A percentile compares a stretch with the other conserved stretches of the same genome.
Conservation (phyloP, 2,888 invertebrate species). For the Amitus sp. region DNA sequence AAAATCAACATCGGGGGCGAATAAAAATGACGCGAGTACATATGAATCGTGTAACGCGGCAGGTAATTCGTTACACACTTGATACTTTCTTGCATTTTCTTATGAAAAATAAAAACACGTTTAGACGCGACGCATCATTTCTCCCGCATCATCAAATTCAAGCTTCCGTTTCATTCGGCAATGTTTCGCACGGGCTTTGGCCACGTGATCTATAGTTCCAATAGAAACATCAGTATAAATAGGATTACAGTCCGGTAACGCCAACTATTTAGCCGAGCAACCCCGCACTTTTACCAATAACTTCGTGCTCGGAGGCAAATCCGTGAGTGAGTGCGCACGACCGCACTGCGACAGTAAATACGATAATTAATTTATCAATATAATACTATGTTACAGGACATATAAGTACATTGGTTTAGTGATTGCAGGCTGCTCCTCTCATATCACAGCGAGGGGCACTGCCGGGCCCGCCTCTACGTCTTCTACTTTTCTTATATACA, state of each 20-base stretch:
- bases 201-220: conserved; percentile 2
- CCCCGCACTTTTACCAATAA: conserved; percentile 40
- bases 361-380: conserved; percentile 53
- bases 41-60: neutral
- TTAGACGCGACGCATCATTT: neutral
- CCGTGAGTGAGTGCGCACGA: no score
- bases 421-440: conserved; percentile 67
- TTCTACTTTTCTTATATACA: conserved; percentile 6
- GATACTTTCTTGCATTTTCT: conserved; percentile 22
- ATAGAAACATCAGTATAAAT: conserved; percentile 26
- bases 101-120: conserved; percentile 29
- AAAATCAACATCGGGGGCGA: no score
- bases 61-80: neutral
- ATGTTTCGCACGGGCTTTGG: no score
- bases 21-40: no score
- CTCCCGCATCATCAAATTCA: neutral
- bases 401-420: conserved; percentile 67
- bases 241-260: conserved; percentile 23
- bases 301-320: no score
- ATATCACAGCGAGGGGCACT: conserved; percentile 66
- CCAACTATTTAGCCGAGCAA: conserved; percentile 31
- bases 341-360: conserved; percentile 44
- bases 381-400: conserved; percentile 64
- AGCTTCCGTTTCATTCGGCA: neutral
- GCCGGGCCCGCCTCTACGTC: conserved; percentile 62